Conservation (phyloP, 64 coral and sea anemone species). For the Pachyseris speciosa region DNA sequence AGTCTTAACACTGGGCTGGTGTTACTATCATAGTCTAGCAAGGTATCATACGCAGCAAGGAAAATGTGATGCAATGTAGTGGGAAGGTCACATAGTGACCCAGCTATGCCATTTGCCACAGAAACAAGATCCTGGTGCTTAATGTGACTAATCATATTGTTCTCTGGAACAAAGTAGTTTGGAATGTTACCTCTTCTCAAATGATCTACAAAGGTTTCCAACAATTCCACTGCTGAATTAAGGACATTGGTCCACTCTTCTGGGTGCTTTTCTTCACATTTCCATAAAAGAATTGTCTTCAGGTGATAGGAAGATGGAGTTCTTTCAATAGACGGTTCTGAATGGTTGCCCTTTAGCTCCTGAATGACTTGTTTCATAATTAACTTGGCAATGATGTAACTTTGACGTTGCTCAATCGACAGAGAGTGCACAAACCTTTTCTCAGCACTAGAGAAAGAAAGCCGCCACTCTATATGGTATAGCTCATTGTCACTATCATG, state of each 20-base stretch:
- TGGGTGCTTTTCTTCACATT: slow-evolving; percentile 46
- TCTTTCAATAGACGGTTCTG: neutral
- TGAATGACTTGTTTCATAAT: slow-evolving; percentile 59
- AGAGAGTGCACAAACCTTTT: slow-evolving; percentile 42
- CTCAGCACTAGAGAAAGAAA: slow-evolving; percentile 48
- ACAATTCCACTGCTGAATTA: slow-evolving; percentile 38
- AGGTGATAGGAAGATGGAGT: slow-evolving; percentile 52
- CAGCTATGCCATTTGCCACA: slow-evolving; percentile 30
- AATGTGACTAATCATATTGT: slow-evolving; percentile 27
- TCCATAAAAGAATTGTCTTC: slow-evolving; percentile 59
- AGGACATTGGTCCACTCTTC: slow-evolving; percentile 41
- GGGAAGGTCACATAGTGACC: neutral
- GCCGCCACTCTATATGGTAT: slow-evolving; percentile 32
- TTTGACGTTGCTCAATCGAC: slow-evolving; percentile 26
- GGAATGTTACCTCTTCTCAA: slow-evolving; percentile 16
- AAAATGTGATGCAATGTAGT: slow-evolving; percentile 32
- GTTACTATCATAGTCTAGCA: slow-evolving; percentile 18
- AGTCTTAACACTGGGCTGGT: slow-evolving; percentile 33
- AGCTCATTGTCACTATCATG: neutral
- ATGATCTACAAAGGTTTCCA: slow-evolving; percentile 33
- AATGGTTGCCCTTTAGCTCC: slow-evolving; percentile 2
- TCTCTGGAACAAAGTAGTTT: slow-evolving; percentile 57
- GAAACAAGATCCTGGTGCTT: neutral
- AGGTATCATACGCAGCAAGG: slow-evolving; percentile 11
- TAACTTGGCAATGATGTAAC: slow-evolving; percentile 54